Conservation (phyloP, 2,888 invertebrate genomes). For the Troglohyphantes excavatus region DNA sequence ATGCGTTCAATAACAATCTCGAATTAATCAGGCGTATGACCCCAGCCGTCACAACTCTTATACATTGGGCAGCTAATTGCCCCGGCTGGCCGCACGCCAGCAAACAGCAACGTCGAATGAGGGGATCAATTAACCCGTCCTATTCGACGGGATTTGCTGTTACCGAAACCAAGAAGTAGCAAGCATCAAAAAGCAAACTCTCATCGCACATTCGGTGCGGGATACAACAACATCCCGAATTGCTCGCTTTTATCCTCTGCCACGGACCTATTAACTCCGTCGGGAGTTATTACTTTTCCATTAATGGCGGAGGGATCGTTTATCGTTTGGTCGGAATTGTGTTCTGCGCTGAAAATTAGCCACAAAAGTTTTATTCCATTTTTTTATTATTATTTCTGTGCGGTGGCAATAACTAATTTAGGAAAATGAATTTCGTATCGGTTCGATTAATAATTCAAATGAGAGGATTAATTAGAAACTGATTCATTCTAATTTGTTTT, state of each 20-base stretch:
- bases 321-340: no score
- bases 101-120: background rate
- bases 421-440: no score
- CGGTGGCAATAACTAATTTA: no score
- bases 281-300: conserved; percentile 3
- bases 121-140: conserved; percentile 48
- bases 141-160: background rate
- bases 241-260: background rate
- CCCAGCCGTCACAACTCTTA: conserved; percentile 8
- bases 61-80: conserved; percentile 36
- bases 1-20: background rate
- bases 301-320: background rate
- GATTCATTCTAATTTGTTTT: no score
- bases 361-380: no score
- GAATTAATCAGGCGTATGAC: conserved; percentile 17
- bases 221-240: background rate
- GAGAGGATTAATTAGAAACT: no score
- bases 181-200: background rate
- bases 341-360: no score
- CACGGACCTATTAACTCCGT: conserved; percentile 3
- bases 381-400: no score
- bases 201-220: background rate
- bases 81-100: conserved; percentile 10
- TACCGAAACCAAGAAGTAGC: background rate
- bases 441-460: no score